Percentiles rank a stretch among this genome's conserved stretches.
phyloP scores from a whole-genome alignment of 2,113 vertebrate genomes.

The Pyxicephalus adspersus region DNA sequence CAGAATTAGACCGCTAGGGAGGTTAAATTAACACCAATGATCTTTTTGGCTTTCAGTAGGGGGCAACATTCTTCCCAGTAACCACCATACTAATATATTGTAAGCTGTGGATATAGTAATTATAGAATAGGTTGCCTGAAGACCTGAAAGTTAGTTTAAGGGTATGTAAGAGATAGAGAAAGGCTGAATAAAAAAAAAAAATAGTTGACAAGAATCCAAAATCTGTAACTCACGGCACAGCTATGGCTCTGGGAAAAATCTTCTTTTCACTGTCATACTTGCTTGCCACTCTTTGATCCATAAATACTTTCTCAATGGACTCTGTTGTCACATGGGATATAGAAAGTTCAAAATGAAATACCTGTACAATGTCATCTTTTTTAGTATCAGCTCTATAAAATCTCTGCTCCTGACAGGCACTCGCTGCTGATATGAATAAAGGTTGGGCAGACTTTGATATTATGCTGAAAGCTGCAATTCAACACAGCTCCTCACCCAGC shows the following conservation, averaged over 20 bases:
- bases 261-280: not conserved
- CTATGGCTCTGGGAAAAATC: not conserved
- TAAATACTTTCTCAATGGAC: constrained; percentile 49
- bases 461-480: not conserved
- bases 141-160: too few relatives aligned
- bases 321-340: constrained; percentile 42
- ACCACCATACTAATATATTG: too few relatives aligned
- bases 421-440: not conserved
- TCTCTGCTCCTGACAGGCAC: constrained; percentile 3
- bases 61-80: too few relatives aligned
- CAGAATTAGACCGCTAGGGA: too few relatives aligned
- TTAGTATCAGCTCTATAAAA: constrained; percentile 18
- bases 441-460: not conserved
- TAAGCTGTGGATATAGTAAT: too few relatives aligned
- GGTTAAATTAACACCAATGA: too few relatives aligned
- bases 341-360: constrained; percentile 43
- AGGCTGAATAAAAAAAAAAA: too few relatives aligned
- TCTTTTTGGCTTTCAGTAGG: too few relatives aligned
- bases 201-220: too few relatives aligned
- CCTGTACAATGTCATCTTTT: constrained; percentile 38
- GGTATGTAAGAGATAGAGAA: too few relatives aligned
- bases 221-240: too few relatives aligned
- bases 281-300: constrained; percentile 13
- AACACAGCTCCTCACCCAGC: not conserved
- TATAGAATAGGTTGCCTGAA: too few relatives aligned